Conservation (phyloP, 2,888 invertebrate genomes). For the Archaeoteleia sp. region DNA sequence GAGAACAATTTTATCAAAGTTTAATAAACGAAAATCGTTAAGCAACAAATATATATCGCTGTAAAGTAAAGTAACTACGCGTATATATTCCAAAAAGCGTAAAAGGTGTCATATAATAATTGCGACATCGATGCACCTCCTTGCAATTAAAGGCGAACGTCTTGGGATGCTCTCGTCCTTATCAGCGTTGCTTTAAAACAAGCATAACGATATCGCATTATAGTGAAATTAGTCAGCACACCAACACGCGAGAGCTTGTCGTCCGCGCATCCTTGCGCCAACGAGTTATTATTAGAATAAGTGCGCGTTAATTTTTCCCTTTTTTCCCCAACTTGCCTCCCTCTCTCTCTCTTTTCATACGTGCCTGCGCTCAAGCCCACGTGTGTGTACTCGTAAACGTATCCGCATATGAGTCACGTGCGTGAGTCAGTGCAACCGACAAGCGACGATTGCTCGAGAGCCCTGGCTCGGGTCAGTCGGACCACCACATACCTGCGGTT, state of each 20-base stretch:
- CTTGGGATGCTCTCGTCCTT: conserved; percentile 21
- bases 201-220: conserved; percentile 41
- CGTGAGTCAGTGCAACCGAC: conserved; percentile 38
- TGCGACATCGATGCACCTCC: conserved; percentile 28
- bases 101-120: conserved; percentile 37
- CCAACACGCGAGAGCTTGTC: conserved; percentile 16
- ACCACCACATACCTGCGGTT: conserved; percentile 60
- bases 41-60: conserved; percentile 23
- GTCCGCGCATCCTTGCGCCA: conserved; percentile 8
- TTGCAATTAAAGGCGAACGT: conserved; percentile 35
- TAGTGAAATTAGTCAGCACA: conserved; percentile 46
- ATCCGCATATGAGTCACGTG: conserved; percentile 15
- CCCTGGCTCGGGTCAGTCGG: conserved; percentile 54
- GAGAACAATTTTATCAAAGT: conserved; percentile 35
- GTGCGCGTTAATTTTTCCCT: conserved; percentile 12
- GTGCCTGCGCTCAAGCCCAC: not conserved
- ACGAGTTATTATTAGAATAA: conserved; percentile 35
- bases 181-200: conserved; percentile 43
- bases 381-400: not conserved
- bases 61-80: conserved; percentile 29
- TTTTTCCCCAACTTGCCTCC: not conserved
- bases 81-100: conserved; percentile 16
- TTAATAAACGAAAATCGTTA: conserved; percentile 35
- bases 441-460: conserved; percentile 21
- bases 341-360: too few species aligned